These are phyloP conservation scores for Tetrax tetrax DNA, from an alignment of 2,113 vertebrate genomes.

Conservation along the genomic window DNA sequence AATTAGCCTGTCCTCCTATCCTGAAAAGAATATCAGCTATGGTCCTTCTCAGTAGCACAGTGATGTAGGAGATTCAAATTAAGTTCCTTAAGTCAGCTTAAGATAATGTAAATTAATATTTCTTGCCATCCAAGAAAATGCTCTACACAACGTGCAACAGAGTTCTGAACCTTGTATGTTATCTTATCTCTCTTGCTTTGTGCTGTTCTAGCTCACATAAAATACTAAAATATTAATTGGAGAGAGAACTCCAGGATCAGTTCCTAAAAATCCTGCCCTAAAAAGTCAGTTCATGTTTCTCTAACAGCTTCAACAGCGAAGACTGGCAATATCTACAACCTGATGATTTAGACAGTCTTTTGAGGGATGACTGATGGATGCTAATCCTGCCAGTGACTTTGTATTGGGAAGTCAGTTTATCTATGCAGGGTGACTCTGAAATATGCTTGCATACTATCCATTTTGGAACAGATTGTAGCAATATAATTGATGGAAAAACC, in stretches of 20 bases:
- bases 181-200: not conserved
- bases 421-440: not conserved
- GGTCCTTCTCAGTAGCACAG: not conserved
- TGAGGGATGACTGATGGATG: not conserved
- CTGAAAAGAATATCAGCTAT: not conserved
- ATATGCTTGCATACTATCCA: not conserved
- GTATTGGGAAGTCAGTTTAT: not conserved
- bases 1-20: not conserved
- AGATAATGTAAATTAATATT: not conserved
- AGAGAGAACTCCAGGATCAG: not conserved
- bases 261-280: not conserved
- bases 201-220: not conserved
- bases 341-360: not conserved
- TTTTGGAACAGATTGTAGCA: not conserved
- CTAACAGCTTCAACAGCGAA: not conserved
- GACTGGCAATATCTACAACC: not conserved
- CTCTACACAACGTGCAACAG: not conserved
- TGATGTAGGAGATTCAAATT: not conserved
- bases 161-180: not conserved
- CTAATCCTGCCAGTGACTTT: not conserved
- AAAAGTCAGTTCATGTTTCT: not conserved
- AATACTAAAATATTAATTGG: not conserved
- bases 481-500: not conserved
- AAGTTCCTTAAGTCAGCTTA: not conserved
- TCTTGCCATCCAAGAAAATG: not conserved